Base-by-base conservation (phyloP, 2,888 invertebrate species). In the Dexiosoma caninum region DNA sequence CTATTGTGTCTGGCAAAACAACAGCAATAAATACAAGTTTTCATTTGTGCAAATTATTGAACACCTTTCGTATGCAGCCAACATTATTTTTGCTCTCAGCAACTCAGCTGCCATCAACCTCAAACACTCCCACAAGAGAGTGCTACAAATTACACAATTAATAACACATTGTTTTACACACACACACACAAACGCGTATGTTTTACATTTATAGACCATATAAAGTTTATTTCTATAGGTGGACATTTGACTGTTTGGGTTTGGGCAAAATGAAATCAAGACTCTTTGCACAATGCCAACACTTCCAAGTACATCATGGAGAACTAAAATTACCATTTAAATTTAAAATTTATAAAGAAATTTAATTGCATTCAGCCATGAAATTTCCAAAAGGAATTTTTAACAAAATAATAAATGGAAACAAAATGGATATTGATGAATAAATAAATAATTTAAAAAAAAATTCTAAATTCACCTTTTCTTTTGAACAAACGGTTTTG, bases 81-180 rank as follows among this genome's bases (percentile, higher is more conserved):
- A 27, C 4, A 27, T 8, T 21, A 10, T 2, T 21, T 8, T 21
- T 16, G 32, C 40, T 27, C 37, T 55, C 23, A 32, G 32, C 12
- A 9, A 70, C 8, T 42, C 21, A 6, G 27, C 27, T 27, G 3
- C 7, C 9, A 9, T 21, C 3, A 23, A 8, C 8, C 12, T 7
- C 10, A 42, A 2, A 44, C 19, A 46, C 7, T 19, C 19, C 19
- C 19, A 21, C 30, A 5, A 14, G 44, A 40, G 49, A 62, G 72
- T 67, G 67, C 46, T 72, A 69, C 62, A 77, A 77, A 81, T 77
- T 51, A 51, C 67, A 57, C 81, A 77, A 77, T 81, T 81, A 81
- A 81, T 72, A 76, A 69, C 77, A 77, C 81, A 72, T 81, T 64
- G 64, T 49, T 23, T 49, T 77, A 67, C 46, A 49, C 9, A 67